Base-by-base conservation (phyloP, 1,140 invertebrate species). In the Scaptomyza pallida region DNA sequence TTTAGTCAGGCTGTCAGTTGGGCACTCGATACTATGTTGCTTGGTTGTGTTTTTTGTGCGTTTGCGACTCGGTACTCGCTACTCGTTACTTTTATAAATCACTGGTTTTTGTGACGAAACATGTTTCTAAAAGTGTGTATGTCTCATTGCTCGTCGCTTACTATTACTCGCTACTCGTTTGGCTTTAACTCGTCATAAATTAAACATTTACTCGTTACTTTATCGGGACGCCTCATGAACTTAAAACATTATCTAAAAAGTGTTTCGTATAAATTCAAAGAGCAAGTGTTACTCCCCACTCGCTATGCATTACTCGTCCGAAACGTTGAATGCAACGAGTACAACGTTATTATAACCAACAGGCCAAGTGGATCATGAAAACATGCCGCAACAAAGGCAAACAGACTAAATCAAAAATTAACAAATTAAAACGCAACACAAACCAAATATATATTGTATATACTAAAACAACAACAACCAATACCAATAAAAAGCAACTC, bases 321-420 rank as follows among this genome's bases (percentile, higher is more conserved):
- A 2, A 15, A 15, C n/a, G 3, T 15, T 9, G 6, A 9, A 43
- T 30, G 3, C 40, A 43, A 44, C 54, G 21, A 10, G n/a, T 30
- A 9, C 8, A 6, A 5, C 10, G 12, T 13, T 47, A 47, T 13
- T 47, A 47, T 13, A 21, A 48, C 35, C 61, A 43, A 16, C 37
- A 88, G 55, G 76, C 68, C 63, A 44, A 59, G 68, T 59, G 52
- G 47, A 57, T 64, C 21, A 55, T n/a, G n/a, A 76, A 62, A 77
- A 55, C 35, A 86, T 83, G 81, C 78, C 75, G 56, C 61, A 16
- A 17, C 50, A 62, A 82, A 56, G 41, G 44, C 41, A 56, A 50
- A 35, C 26, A 50, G 47, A 37, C 43, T 47, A 52, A 71, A 30
- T 6, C 9, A 30, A 30, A 30, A 30, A 30, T 8, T 4, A 30